Evolutionary conservation across 1,140 invertebrate species (phyloP).

Genomic region (Drosophila busckii): DNA sequence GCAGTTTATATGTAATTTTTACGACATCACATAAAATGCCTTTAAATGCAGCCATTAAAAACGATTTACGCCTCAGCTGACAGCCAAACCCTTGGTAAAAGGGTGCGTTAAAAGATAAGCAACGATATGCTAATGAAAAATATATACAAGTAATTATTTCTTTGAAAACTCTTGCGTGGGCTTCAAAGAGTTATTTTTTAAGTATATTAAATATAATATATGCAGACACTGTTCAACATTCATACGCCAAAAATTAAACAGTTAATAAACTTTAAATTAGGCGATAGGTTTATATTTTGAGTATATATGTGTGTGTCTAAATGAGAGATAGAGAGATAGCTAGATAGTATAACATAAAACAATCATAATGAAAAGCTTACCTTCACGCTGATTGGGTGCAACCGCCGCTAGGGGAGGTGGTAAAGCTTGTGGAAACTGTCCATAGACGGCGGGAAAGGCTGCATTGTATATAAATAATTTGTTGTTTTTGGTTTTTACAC

Average conservation of each 20-base stretch:
- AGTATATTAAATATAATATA: no score
- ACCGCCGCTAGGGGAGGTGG: constrained; percentile 94
- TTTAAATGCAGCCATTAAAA: constrained; percentile 76
- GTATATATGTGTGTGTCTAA: constrained; percentile 8
- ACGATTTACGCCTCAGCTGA: constrained; percentile 63
- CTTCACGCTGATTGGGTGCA: constrained; percentile 95
- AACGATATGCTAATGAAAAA: constrained; percentile 10
- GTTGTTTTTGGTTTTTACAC: constrained; percentile 78
- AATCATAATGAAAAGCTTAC: constrained; percentile 84
- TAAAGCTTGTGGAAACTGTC: constrained; percentile 96
- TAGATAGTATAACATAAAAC: constrained; percentile 29
- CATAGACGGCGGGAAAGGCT: constrained; percentile 96
- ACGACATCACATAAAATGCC: constrained; percentile 69
- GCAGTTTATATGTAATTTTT: constrained; percentile 74
- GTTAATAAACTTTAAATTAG: no score
- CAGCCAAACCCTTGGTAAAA: constrained; percentile 40
- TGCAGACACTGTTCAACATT: no score
- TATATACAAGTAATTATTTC: constrained; percentile 66
- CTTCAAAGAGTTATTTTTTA: no score
- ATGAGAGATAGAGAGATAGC: constrained; percentile 10
- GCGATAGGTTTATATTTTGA: neutral
- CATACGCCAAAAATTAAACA: no score
- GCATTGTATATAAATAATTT: constrained; percentile 87
- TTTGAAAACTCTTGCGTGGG: no score
- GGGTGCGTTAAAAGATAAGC: constrained; percentile 36